Conservation (phyloP, 1,140 invertebrate species). For the Aculops lycopersici region DNA sequence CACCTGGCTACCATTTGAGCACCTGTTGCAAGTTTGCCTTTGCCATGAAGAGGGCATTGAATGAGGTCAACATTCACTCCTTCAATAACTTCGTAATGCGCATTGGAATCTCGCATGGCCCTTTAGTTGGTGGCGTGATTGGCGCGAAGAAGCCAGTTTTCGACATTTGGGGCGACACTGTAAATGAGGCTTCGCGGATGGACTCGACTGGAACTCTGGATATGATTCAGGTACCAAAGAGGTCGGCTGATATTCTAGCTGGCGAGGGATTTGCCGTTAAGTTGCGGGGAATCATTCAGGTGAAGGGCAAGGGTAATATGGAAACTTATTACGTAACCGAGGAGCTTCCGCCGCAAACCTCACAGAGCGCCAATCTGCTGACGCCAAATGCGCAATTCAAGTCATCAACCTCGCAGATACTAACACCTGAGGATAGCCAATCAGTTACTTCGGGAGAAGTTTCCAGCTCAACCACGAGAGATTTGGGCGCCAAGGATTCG, state of each 20-base stretch:
- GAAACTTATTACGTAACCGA: constrained; percentile 60
- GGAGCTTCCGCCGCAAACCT: no score
- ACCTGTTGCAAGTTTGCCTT: constrained; percentile 71
- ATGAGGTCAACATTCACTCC: constrained; percentile 75
- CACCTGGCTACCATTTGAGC: constrained; percentile 29
- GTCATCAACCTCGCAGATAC: no score
- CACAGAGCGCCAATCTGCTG: no score
- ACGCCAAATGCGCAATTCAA: no score
- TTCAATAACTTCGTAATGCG: constrained; percentile 84
- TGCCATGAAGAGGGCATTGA: constrained; percentile 51
- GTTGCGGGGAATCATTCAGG: constrained; percentile 42
- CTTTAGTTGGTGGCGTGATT: constrained; percentile 80
- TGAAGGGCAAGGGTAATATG: constrained; percentile 82
- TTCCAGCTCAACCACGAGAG: no score
- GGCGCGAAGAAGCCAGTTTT: constrained; percentile 87
- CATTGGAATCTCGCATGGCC: constrained; percentile 66
- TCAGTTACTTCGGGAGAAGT: no score
- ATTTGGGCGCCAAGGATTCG: no score
- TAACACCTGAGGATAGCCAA: no score
- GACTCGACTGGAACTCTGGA: constrained; percentile 58
- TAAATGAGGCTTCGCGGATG: constrained; percentile 76
- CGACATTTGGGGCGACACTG: constrained; percentile 85
- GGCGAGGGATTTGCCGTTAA: constrained; percentile 33
- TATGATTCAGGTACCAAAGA: constrained; percentile 29
- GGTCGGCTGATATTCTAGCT: constrained; percentile 25